Evolutionary conservation across 1,140 invertebrate species (phyloP).

Genomic region (Atta cephalotes): DNA sequence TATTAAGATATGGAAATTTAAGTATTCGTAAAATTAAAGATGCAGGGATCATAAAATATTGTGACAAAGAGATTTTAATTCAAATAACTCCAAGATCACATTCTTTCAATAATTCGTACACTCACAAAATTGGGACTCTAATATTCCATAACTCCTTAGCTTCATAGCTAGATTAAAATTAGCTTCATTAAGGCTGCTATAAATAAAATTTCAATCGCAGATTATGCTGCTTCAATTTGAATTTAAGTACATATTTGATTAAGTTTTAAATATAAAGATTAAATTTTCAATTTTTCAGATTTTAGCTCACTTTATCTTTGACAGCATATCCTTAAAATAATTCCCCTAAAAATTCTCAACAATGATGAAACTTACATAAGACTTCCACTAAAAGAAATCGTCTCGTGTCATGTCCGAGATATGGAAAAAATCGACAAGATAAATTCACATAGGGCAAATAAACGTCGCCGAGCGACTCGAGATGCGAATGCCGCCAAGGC

Average conservation of each 20-base stretch:
- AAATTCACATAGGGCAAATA: not conserved
- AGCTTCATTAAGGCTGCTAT: slow-evolving; percentile 7
- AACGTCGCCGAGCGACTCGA: not conserved
- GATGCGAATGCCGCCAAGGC: slow-evolving; percentile 42
- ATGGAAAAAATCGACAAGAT: not conserved
- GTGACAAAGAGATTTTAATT: slow-evolving; percentile 13
- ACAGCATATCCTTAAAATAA: not conserved
- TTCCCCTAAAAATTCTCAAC: not conserved
- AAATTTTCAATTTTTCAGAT: slow-evolving; percentile 19
- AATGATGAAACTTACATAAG: not conserved
- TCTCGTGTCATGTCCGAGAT: not conserved
- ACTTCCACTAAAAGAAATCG: not conserved
- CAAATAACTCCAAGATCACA: slow-evolving; percentile 1
- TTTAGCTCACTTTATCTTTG: not conserved
- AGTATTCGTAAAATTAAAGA: slow-evolving; percentile 25
- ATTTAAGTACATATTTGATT: slow-evolving; percentile 12
- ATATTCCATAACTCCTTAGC: not conserved
- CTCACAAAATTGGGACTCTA: not conserved
- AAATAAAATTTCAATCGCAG: slow-evolving; percentile 2
- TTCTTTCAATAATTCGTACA: slow-evolving; percentile 14
- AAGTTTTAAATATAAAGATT: slow-evolving; percentile 10
- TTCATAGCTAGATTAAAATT: slow-evolving; percentile 11
- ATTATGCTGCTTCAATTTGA: not conserved
- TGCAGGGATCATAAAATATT: not conserved
- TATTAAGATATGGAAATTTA: slow-evolving; percentile 13